Conservation (phyloP, 1,140 invertebrate genomes). For the Lamellibrachia luymesi region DNA sequence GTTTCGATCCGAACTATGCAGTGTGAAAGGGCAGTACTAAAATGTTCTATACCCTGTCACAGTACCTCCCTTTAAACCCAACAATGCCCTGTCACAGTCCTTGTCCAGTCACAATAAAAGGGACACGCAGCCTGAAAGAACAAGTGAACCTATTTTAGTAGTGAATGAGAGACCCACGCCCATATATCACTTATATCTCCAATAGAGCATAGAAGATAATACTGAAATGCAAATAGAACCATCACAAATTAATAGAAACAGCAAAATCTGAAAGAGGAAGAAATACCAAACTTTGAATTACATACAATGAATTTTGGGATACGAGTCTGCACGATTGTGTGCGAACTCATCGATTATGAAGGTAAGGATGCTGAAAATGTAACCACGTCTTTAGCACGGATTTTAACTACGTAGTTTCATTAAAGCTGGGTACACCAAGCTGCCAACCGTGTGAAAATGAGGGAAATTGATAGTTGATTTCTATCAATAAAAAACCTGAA, state of each 20-base stretch:
- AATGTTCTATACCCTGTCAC: not conserved
- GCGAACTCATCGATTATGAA: not conserved
- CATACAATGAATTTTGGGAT: not conserved
- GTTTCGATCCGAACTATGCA: not conserved
- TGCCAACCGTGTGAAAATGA: not conserved
- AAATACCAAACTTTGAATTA: not conserved
- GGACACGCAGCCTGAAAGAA: not conserved
- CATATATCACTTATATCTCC: not conserved
- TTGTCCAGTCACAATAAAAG: not conserved
- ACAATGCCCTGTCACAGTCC: not conserved
- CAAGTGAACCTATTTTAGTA: not conserved
- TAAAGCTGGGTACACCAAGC: not conserved
- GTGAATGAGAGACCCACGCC: not conserved
- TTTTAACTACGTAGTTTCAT: not conserved
- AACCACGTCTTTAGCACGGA: not conserved
- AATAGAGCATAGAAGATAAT: not conserved
- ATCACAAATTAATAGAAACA: not conserved
- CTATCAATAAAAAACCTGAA: not conserved
- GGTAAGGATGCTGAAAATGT: not conserved
- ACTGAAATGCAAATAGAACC: not conserved
- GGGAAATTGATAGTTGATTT: not conserved
- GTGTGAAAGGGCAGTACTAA: not conserved
- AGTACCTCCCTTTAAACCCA: not conserved
- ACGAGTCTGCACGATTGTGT: not conserved
- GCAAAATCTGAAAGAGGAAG: not conserved